Conservation (phyloP, 2,113 vertebrate species). For the Chlorodrepanis virens region DNA sequence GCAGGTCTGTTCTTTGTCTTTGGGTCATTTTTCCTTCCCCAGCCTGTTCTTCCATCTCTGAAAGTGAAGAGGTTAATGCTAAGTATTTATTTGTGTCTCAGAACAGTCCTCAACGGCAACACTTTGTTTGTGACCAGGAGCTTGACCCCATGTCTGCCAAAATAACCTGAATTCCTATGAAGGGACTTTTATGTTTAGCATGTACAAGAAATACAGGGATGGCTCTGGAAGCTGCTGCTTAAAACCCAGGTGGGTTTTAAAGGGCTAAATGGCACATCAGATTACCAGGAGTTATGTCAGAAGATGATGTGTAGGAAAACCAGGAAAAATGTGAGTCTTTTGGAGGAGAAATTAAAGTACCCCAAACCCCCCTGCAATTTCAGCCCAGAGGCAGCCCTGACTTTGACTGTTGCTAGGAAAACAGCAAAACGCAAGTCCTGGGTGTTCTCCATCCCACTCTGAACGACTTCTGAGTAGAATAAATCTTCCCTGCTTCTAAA, state of each 20-base stretch:
- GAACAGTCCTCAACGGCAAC: neutral
- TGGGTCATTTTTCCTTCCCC: constrained; percentile 18
- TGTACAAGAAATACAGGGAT: neutral
- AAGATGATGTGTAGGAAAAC: neutral
- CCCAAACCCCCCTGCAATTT: neutral
- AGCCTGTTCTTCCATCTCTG: neutral
- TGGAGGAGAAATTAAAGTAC: neutral
- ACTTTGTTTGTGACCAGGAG: neutral
- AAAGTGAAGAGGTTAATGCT: neutral
- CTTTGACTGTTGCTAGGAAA: neutral
- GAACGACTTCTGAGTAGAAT: neutral
- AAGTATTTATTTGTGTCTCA: neutral
- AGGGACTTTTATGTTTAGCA: neutral
- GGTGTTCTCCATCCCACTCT: neutral
- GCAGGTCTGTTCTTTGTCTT: constrained; percentile 32
- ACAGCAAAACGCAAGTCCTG: neutral
- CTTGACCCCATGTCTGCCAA: neutral
- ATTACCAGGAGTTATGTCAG: neutral
- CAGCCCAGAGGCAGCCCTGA: neutral
- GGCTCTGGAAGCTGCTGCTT: neutral
- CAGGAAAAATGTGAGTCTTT: neutral
- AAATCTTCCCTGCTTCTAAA: constrained; percentile 31
- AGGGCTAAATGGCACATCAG: neutral
- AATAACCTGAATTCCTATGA: neutral
- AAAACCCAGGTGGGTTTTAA: neutral